These are phyloP conservation scores for Brachionus asplanchnoidis DNA, from an alignment of 1,140 invertebrate species.

Conservation along the genomic window DNA sequence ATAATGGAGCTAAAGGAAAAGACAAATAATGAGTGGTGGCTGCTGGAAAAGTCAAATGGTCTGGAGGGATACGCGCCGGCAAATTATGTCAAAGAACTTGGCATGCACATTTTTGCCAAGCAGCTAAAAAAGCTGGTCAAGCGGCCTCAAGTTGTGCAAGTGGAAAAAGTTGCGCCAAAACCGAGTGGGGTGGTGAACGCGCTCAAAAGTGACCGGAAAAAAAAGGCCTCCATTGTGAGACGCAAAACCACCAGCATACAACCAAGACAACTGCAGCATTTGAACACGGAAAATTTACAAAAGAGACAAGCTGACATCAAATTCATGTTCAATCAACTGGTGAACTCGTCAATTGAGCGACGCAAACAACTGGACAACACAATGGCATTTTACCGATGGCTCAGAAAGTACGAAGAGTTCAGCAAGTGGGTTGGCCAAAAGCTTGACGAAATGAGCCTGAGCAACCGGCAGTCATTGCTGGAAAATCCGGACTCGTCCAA, in stretches of 20 bases:
- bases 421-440: conserved; percentile 95
- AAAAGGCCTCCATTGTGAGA: not conserved
- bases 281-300: conserved; percentile 70
- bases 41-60: conserved; percentile 80
- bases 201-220: not conserved
- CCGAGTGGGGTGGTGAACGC: not conserved
- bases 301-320: conserved; percentile 75
- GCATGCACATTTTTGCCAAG: conserved; percentile 60
- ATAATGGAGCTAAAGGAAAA: conserved; percentile 85
- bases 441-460: conserved; percentile 70
- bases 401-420: conserved; percentile 94
- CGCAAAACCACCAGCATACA: conserved; percentile 37
- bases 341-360: conserved; percentile 67
- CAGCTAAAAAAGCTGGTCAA: conserved; percentile 67
- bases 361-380: conserved; percentile 66
- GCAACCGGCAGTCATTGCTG: conserved; percentile 70
- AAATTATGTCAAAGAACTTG: conserved; percentile 89
- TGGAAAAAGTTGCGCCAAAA: not conserved
- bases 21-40: conserved; percentile 98
- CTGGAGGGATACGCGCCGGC: conserved; percentile 93
- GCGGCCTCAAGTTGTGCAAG: conserved; percentile 45
- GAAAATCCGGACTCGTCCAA: conserved; percentile 89
- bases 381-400: conserved; percentile 85
- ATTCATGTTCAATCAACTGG: conserved; percentile 71
- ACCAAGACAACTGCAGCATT: conserved; percentile 43